Conservation (phyloP, 2,888 invertebrate genomes). For the Oxycera nigricornis region DNA sequence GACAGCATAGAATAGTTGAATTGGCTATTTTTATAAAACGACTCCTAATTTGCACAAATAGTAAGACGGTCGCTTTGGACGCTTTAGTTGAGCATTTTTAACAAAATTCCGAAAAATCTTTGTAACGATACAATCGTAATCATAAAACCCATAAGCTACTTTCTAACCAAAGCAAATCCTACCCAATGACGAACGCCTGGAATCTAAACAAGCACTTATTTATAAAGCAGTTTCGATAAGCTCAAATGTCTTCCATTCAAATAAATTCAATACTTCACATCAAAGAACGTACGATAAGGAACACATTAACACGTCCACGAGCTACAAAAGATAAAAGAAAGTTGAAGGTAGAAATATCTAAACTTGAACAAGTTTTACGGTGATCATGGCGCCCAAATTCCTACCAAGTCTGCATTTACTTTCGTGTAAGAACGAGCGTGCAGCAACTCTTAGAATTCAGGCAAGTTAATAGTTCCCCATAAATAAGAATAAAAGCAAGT, state of each 20-base stretch:
- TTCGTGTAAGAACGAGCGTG: no score
- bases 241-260: neutral
- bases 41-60: no score
- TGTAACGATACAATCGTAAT: no score
- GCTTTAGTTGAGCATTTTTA: no score
- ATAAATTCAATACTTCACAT: neutral
- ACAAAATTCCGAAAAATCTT: no score
- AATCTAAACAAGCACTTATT: no score
- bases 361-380: constrained; percentile 6
- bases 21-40: no score
- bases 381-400: neutral
- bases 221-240: neutral
- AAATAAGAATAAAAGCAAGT: constrained; percentile 39
- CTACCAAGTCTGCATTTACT: neutral
- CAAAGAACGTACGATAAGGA: neutral
- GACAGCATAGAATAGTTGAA: no score
- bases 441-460: neutral
- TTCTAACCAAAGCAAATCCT: no score
- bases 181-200: no score
- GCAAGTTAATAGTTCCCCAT: constrained; percentile 25
- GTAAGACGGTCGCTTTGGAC: no score
- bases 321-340: constrained; percentile 2
- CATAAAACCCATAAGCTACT: no score
- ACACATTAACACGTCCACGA: neutral
- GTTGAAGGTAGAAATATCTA: neutral